Evolutionary conservation across 2,888 invertebrate species (phyloP).

Genomic region (Nowickia ferox): DNA sequence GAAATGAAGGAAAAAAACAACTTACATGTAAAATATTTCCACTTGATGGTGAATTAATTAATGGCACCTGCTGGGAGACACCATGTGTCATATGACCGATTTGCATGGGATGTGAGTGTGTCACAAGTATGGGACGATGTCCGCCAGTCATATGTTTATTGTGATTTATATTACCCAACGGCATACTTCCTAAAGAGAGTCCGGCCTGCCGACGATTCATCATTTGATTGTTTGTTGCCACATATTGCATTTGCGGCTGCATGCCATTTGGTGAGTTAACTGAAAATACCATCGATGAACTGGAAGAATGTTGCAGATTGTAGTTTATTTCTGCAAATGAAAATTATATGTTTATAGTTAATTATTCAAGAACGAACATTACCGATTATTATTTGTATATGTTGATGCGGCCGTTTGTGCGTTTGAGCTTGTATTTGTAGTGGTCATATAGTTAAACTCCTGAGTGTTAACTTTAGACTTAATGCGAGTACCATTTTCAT

Average conservation of each 20-base stretch:
- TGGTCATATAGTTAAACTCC: conserved; percentile 86
- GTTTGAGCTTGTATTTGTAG: conserved; percentile 85
- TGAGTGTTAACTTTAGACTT: conserved; percentile 94
- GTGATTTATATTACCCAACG: conserved; percentile 71
- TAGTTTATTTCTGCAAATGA: conserved; percentile 83
- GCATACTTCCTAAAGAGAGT: conserved; percentile 80
- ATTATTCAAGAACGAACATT: conserved; percentile 75
- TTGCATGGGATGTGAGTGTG: conserved; percentile 82
- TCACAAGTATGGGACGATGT: conserved; percentile 81
- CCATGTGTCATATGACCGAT: conserved; percentile 77
- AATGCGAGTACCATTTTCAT: conserved; percentile 80
- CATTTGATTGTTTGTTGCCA: conserved; percentile 79
- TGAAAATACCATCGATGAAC: conserved; percentile 83
- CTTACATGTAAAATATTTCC: conserved; percentile 88
- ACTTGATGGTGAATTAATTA: conserved; percentile 87
- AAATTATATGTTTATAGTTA: conserved; percentile 75
- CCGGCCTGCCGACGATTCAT: conserved; percentile 83
- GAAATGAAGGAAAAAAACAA: not conserved
- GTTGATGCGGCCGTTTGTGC: conserved; percentile 74
- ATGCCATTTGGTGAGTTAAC: conserved; percentile 85
- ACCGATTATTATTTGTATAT: conserved; percentile 79
- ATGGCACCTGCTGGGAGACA: conserved; percentile 79
- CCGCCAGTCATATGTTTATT: conserved; percentile 75
- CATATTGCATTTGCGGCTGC: conserved; percentile 83
- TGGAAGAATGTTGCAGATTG: conserved; percentile 83